Evolutionary conservation across 64 coral and sea anemone species (phyloP), one percentile per base, ranked within the genome.

Genomic region (Porites lutea): DNA sequence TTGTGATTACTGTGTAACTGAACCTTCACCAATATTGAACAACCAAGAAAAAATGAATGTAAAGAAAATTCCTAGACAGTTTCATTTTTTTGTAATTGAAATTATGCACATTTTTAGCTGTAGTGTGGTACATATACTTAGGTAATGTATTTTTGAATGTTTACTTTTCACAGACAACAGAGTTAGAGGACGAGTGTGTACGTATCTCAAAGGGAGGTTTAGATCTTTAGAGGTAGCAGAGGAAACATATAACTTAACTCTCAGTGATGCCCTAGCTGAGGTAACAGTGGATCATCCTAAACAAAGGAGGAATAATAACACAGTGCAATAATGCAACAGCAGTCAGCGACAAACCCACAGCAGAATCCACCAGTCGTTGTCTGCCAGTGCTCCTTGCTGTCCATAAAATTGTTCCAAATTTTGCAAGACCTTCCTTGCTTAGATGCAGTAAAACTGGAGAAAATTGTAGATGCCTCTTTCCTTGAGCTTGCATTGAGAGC

Each of bases 401-500:
- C 6, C 4, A 19, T 52, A n/a, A 78, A 78, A 71, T 71, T 23
- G 19, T 5, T 37, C 8, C 2, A 19, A 21, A 8, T 21, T 23
- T 21, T 92, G 9, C 62, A 92, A 67, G 52, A 14, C 19, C 52
- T 46, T 27, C 83, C 89, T 5, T 60, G 2, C 21, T 91, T 66
- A 50, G 44, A 50, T 5, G 43, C 10, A 8, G 44, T 12, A 50
- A 49, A 46, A 50, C 2, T 75, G 16, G 50, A 46, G 0, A 46
- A 75, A 10, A 50, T 52, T 37, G 69, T 13, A 6, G 15, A 87
- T 23, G 23, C 37, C 46, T 58, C 53, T n/a, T 95, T 90, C 59
- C 20, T 92, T 4, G 78, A 84, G 12, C 20, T 90, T 54, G 80
- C 93, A 48, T 47, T 68, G n/a, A 48, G 57, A 22, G 84, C 4